Percentiles rank a stretch among this genome's conserved stretches.
These are phyloP conservation scores for Nebria ingens DNA, from an alignment of 1,140 invertebrate genomes.

Conservation along the genomic window DNA sequence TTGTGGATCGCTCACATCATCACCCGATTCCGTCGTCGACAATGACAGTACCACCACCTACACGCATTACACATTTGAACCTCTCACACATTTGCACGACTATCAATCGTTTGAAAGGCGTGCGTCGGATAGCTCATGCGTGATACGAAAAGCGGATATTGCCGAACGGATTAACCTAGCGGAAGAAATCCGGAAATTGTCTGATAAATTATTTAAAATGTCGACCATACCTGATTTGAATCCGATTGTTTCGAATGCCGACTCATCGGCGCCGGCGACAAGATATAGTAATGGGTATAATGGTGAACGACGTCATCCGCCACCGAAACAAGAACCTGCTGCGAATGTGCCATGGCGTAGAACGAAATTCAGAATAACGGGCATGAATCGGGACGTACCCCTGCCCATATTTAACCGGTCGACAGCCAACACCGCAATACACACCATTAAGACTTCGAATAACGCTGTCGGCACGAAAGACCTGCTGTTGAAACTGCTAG, in stretches of 20 bases:
- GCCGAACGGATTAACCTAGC: slow-evolving; percentile 54
- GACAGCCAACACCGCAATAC: slow-evolving; percentile 16
- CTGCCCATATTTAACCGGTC: slow-evolving; percentile 44
- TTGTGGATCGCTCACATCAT: slow-evolving; percentile 56
- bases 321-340: slow-evolving; percentile 15
- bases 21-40: slow-evolving; percentile 41
- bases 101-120: slow-evolving; percentile 48
- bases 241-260: slow-evolving; percentile 2
- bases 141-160: slow-evolving; percentile 45
- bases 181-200: slow-evolving; percentile 69
- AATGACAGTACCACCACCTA: neutral
- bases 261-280: neutral
- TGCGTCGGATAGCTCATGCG: slow-evolving; percentile 61
- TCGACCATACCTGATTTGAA: slow-evolving; percentile 45
- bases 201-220: slow-evolving; percentile 62
- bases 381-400: slow-evolving; percentile 50
- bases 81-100: neutral
- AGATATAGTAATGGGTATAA: neutral
- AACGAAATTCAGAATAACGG: slow-evolving; percentile 48
- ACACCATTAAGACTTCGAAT: slow-evolving; percentile 17
- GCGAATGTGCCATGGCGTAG: slow-evolving; percentile 44
- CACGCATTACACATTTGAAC: slow-evolving; percentile 9
- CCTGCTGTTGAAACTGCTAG: slow-evolving; percentile 55
- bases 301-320: neutral
- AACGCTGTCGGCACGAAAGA: slow-evolving; percentile 59